Evolutionary conservation across 2,888 invertebrate species (phyloP), one percentile per base, ranked within the genome.

Genomic region (Petrophora chlorosata): DNA sequence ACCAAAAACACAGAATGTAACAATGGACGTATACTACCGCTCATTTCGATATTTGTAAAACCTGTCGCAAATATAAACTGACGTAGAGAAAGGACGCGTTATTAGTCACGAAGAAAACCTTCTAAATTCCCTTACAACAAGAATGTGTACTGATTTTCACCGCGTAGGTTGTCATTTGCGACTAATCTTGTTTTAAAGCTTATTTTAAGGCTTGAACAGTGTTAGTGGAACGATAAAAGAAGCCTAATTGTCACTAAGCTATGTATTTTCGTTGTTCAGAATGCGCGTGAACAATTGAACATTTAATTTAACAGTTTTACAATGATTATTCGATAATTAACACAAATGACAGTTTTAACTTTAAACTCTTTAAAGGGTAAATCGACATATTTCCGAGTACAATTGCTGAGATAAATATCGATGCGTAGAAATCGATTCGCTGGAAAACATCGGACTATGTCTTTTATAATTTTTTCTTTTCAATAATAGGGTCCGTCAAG

Each of bases 391-490:
- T 73, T 76, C 73, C 71, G 71, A 76, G 73, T 72, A 76, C 77
- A 75, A 76, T 74, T 69, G 57, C 13, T 26, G 7, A 48, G 36
- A 75, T 71, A 76, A 34, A 38, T 29, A 49, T 65, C 65, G 61
- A 72, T 81, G 77, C 80, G 70, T 67, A 79, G 84, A 82, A 82
- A 84, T 84, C 83, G 74, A 79, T 79, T 67, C 73, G 61, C 68
- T 69, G 15, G 33, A 41, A 42, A 9, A 34, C 46, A 54, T 49
- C 50, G 44, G 50, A 53, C 56, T 56, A 56, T 45, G 46, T 40
- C 43, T 45, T 58, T 53, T 58, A 32, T 44, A 70, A 65, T 75
- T 73, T 74, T 74, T 78, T 77, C 71, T 60, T 63, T 67, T 56
- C 61, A 59, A 76, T 79, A 74, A 79, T 76, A 79, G 29, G 10